Conservation (phyloP, 2,888 invertebrate genomes). For the Plemyria rubiginata region DNA sequence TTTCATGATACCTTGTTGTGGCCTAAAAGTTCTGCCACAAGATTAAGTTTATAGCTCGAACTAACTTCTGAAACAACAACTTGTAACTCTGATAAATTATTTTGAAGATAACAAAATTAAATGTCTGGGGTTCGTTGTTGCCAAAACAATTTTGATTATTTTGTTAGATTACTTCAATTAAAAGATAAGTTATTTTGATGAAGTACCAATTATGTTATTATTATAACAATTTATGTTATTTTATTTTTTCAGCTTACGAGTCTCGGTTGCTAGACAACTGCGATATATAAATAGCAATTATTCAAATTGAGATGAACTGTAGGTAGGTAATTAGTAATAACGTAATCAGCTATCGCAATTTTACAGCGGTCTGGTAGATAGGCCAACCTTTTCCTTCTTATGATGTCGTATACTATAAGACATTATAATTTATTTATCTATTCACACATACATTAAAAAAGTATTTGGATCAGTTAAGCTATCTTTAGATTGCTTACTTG, state of each 20-base stretch:
- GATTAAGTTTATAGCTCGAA: no score
- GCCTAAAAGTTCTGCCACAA: no score
- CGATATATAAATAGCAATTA: constrained; percentile 14
- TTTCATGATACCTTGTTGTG: no score
- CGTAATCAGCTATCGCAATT: background rate
- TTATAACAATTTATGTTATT: background rate
- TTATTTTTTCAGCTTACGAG: background rate
- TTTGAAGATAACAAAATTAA: background rate
- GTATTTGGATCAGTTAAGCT: background rate
- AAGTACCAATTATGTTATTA: background rate
- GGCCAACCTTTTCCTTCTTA: background rate
- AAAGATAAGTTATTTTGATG: constrained; percentile 5
- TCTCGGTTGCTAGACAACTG: constrained; percentile 15
- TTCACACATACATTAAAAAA: background rate
- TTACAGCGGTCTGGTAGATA: background rate
- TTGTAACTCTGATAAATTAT: background rate
- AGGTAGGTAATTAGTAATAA: background rate
- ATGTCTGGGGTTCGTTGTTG: background rate
- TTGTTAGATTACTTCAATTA: background rate
- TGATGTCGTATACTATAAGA: background rate
- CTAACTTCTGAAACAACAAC: no score
- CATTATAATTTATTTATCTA: background rate
- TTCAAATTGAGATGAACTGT: constrained; percentile 6
- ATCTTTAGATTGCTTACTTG: no score
- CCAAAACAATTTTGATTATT: constrained; percentile 2